These are phyloP conservation scores for Cheilosia vernalis DNA, from an alignment of 2,888 invertebrate genomes.

Conservation along the genomic window DNA sequence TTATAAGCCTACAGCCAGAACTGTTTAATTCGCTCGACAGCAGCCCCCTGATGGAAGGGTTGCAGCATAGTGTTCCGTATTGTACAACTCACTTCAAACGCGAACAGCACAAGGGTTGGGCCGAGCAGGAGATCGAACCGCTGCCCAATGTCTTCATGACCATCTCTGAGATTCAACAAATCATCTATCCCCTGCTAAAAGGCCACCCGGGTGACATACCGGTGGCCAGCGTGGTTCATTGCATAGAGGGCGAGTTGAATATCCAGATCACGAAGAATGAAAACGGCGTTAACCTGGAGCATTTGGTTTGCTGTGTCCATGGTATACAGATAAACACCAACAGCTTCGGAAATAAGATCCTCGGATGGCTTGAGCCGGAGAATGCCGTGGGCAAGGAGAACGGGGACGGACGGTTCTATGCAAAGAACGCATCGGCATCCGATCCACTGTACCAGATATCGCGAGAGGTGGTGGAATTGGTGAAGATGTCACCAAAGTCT, in stretches of 20 bases:
- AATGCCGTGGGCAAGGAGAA: constrained; percentile 79
- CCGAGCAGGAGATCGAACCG: constrained; percentile 89
- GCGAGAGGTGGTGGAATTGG: constrained; percentile 92
- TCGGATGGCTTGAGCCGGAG: constrained; percentile 81
- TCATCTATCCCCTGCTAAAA: constrained; percentile 82
- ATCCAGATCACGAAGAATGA: constrained; percentile 82
- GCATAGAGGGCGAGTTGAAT: constrained; percentile 81
- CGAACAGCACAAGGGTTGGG: constrained; percentile 89
- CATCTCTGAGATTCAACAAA: constrained; percentile 81
- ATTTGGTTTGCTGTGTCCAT: constrained; percentile 92
- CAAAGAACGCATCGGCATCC: constrained; percentile 79
- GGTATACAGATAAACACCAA: constrained; percentile 86
- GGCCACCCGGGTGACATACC: constrained; percentile 82
- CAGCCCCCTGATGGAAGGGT: constrained; percentile 83
- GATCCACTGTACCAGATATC: constrained; percentile 88
- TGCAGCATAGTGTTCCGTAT: constrained; percentile 85
- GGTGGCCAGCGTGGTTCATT: constrained; percentile 82
- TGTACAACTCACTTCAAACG: constrained; percentile 86
- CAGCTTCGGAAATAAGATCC: constrained; percentile 83
- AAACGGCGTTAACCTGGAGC: constrained; percentile 93
- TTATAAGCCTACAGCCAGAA: constrained; percentile 87
- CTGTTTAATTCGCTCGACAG: constrained; percentile 85
- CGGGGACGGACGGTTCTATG: constrained; percentile 77
- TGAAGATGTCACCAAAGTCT: constrained; percentile 92
- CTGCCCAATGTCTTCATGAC: constrained; percentile 85